Percentiles rank a stretch among this genome's conserved stretches.
phyloP scores from a whole-genome alignment of 2,113 vertebrate species.

The Lethenteron reissneri region DNA sequence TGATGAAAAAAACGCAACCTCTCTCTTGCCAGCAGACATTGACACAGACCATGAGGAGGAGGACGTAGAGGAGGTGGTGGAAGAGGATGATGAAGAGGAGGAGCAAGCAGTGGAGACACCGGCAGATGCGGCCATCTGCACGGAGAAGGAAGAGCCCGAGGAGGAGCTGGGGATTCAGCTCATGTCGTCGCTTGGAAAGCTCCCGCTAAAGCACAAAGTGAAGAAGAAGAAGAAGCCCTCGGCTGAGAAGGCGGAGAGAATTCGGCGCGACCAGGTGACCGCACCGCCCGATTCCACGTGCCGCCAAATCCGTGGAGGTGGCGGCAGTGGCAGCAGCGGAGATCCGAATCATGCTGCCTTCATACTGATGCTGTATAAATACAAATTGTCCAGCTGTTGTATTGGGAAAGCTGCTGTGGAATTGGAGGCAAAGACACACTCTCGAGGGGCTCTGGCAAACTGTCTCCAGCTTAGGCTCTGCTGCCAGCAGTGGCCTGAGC shows the following conservation, averaged over 20 bases:
- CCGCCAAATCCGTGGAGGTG: neutral
- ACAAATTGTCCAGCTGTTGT: no score
- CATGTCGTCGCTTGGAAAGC: slow-evolving; percentile 43
- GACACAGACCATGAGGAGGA: slow-evolving; percentile 14
- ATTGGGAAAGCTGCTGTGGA: neutral
- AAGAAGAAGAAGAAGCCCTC: slow-evolving; percentile 28
- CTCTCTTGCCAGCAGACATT: slow-evolving; percentile 6
- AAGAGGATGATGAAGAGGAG: slow-evolving; percentile 7
- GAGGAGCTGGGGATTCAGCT: slow-evolving; percentile 29
- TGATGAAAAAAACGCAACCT: slow-evolving; percentile 12
- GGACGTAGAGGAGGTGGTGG: slow-evolving; percentile 13
- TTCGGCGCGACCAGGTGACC: slow-evolving; percentile 56
- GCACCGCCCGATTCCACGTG: neutral
- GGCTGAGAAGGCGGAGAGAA: slow-evolving; percentile 40
- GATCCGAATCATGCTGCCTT: neutral
- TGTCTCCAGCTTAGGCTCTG: no score
- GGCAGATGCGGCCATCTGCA: slow-evolving; percentile 11
- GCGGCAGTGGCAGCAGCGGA: neutral
- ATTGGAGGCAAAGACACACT: neutral
- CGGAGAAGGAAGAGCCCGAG: slow-evolving; percentile 9
- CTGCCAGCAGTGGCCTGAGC: no score
- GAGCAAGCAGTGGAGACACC: slow-evolving; percentile 25
- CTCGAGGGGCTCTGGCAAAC: no score
- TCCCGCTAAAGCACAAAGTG: slow-evolving; percentile 18
- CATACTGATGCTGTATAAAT: neutral